Base-by-base conservation (phyloP, 1,140 invertebrate genomes). In the Scaptomyza pallida region DNA sequence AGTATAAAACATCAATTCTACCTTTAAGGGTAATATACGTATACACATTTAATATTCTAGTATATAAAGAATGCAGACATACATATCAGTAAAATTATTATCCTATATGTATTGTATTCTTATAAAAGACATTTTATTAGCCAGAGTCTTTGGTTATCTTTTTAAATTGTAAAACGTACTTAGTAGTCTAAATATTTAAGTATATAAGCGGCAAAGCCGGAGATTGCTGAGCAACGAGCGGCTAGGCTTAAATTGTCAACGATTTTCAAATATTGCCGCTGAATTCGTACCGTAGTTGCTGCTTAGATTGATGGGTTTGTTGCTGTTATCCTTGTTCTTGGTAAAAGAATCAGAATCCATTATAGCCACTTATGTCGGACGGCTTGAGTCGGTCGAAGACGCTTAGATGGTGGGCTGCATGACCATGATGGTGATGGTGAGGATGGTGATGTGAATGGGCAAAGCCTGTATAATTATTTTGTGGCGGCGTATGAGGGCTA, bases 381-480 rank as follows among this genome's bases (percentile, higher is more conserved):
- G 89, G 89, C 57, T 91, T 91, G 10, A 91, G 59, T 37, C 89
- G 80, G 54, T 91, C 90, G 41, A 91, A 91, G 43, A 91, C 91
- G 52, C 69, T 80, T 5, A 86, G 55, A 67, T 90, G 86, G 43
- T 91, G 89, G 8, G 83, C n/a, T 10, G 74, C 35, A 44, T 91
- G 79, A 13, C 71, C 62, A 35, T 72, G 74, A 23, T 77, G 72
- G 33, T 56, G 60, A 41, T 55, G 67, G 33, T 45, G 65, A 6
- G 52, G 41, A 35, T 75, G 71, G 10, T 62, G 33, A 73, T 72
- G 72, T 23, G 59, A 12, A 69, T 72, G 57, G 13, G 59, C 33
- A 15, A 50, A 75, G 16, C 68, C 57, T 19, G 88, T 45, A 56
- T 90, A 89, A 21, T 72, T 77, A 5, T 44, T 57, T 41, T 90